Percentiles rank a stretch among this genome's conserved stretches.
These are phyloP conservation scores for Melitaea cinxia DNA, from an alignment of 1,140 invertebrate genomes.

Conservation along the genomic window DNA sequence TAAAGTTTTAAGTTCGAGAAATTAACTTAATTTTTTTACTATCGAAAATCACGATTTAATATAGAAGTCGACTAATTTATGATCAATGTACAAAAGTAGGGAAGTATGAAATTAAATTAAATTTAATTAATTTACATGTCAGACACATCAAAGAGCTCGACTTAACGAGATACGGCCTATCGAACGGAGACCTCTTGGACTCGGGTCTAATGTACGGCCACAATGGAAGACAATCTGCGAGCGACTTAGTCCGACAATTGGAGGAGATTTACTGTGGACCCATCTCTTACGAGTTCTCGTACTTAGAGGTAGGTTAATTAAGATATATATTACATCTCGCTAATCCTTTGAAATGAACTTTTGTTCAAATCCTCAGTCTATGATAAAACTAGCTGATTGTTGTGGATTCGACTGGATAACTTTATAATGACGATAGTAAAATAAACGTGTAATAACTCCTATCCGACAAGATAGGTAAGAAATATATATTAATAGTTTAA, in stretches of 20 bases:
- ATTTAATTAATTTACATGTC: conserved; percentile 10
- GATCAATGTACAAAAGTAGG: too few species aligned
- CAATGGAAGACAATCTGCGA: conserved; percentile 50
- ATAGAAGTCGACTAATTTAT: too few species aligned
- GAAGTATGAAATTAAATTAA: too few species aligned
- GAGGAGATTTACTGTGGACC: conserved; percentile 68
- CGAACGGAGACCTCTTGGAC: conserved; percentile 54
- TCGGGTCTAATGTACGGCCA: conserved; percentile 59
- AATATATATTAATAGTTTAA: too few species aligned
- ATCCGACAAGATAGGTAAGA: too few species aligned
- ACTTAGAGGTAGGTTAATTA: conserved; percentile 62
- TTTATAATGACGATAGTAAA: too few species aligned
- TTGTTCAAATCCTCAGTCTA: neutral
- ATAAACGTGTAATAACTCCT: too few species aligned
- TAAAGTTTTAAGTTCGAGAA: too few species aligned
- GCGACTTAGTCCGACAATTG: conserved; percentile 52
- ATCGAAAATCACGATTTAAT: too few species aligned
- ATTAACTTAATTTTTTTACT: too few species aligned
- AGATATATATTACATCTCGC: conserved; percentile 1
- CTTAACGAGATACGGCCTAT: conserved; percentile 58
- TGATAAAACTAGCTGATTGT: neutral
- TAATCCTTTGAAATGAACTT: neutral
- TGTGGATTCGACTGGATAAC: too few species aligned
- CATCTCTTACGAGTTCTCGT: conserved; percentile 72
- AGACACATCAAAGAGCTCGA: conserved; percentile 64